Percentiles rank a stretch among this genome's conserved stretches.
Conservation (phyloP, 2,888 invertebrate genomes). For the Lomographa bimaculata region DNA sequence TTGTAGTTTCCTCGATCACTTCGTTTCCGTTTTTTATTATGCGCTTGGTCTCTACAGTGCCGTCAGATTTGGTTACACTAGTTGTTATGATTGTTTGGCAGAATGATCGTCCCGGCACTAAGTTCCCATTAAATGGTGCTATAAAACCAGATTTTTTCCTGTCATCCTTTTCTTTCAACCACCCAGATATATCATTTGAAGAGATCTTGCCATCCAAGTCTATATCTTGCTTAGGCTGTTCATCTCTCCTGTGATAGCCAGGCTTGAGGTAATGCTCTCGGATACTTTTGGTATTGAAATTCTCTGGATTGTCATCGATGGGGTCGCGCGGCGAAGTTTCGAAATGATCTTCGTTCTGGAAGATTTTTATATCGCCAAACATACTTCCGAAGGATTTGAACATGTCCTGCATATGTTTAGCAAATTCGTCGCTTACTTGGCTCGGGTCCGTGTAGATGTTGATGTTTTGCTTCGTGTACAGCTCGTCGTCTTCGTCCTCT, state of each 20-base stretch:
- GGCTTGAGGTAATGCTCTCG: slow-evolving; percentile 75
- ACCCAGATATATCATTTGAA: slow-evolving; percentile 68
- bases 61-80: slow-evolving; percentile 70
- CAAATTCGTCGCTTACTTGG: slow-evolving; percentile 59
- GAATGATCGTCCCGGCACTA: slow-evolving; percentile 65
- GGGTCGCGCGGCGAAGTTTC: slow-evolving; percentile 16
- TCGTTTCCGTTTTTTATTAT: slow-evolving; percentile 72
- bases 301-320: slow-evolving; percentile 36
- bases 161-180: slow-evolving; percentile 61
- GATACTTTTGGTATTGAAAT: slow-evolving; percentile 52
- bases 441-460: slow-evolving; percentile 44
- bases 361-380: slow-evolving; percentile 63
- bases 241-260: slow-evolving; percentile 53
- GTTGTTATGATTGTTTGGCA: slow-evolving; percentile 75
- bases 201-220: slow-evolving; percentile 75
- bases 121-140: slow-evolving; percentile 52
- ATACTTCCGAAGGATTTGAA: slow-evolving; percentile 62
- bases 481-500: slow-evolving; percentile 71
- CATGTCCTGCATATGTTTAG: slow-evolving; percentile 67
- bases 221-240: slow-evolving; percentile 53
- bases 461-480: slow-evolving; percentile 59
- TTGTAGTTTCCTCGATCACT: slow-evolving; percentile 65
- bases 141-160: slow-evolving; percentile 28
- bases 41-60: slow-evolving; percentile 65
- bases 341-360: slow-evolving; percentile 49